phyloP scores from a whole-genome alignment of 2,888 invertebrate species.

The Pterostichus niger region DNA sequence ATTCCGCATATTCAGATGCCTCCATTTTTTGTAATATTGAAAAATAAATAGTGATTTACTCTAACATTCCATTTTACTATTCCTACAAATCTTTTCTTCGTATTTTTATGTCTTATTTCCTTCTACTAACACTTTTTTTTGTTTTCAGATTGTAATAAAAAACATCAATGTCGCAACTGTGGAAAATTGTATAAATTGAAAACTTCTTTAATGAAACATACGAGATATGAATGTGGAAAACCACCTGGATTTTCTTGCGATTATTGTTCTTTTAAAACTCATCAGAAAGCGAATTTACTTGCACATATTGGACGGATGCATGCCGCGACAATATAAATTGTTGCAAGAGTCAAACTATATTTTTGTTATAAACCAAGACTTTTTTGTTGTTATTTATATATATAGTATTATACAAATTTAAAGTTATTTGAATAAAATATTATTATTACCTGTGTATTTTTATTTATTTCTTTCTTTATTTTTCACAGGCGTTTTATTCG shows the following conservation, averaged over 20 bases:
- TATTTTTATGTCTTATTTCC: slow-evolving; percentile 33
- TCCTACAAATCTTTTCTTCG: slow-evolving; percentile 27
- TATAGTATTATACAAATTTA: slow-evolving; percentile 59
- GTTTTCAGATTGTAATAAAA: slow-evolving; percentile 61
- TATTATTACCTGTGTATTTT: too few species aligned
- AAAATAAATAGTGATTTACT: slow-evolving; percentile 64
- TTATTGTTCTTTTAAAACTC: slow-evolving; percentile 67
- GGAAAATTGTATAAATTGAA: slow-evolving; percentile 87
- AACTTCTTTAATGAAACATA: slow-evolving; percentile 85
- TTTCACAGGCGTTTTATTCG: too few species aligned
- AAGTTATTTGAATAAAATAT: neutral
- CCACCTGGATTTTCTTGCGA: slow-evolving; percentile 72
- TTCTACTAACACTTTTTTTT: slow-evolving; percentile 32
- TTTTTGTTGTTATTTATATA: too few species aligned
- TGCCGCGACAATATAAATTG: slow-evolving; percentile 57
- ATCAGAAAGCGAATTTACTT: slow-evolving; percentile 77
- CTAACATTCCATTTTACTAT: slow-evolving; percentile 40
- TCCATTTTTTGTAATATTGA: slow-evolving; percentile 62
- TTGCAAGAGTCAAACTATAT: too few species aligned
- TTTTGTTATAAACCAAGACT: too few species aligned
- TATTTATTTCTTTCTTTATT: too few species aligned
- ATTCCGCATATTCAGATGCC: slow-evolving; percentile 60
- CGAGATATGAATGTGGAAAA: slow-evolving; percentile 85
- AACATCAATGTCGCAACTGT: slow-evolving; percentile 83
- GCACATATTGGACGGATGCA: slow-evolving; percentile 76